phyloP scores from a whole-genome alignment of 2,888 invertebrate genomes.

The Tryphoninae sp. region DNA sequence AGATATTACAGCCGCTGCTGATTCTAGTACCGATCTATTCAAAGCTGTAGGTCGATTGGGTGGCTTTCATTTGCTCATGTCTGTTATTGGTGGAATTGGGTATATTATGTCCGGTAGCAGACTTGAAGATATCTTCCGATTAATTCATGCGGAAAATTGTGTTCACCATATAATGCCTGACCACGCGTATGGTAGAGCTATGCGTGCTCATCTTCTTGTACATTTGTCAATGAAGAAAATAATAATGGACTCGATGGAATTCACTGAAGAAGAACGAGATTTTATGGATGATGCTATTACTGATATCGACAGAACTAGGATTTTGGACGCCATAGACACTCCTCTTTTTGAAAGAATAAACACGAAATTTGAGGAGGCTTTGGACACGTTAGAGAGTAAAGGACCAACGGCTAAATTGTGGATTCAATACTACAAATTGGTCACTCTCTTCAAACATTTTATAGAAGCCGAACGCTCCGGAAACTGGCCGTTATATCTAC shows the following conservation, averaged over 20 bases:
- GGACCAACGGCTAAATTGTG: constrained; percentile 68
- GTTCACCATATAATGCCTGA: neutral
- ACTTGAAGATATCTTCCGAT: neutral
- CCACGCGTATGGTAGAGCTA: neutral
- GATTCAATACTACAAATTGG: constrained; percentile 71
- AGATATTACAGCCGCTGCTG: neutral
- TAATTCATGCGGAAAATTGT: neutral
- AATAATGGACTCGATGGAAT: neutral
- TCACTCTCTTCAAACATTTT: constrained; percentile 70
- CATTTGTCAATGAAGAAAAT: neutral
- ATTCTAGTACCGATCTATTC: neutral
- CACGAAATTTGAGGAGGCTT: constrained; percentile 58
- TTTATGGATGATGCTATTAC: neutral
- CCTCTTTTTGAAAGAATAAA: neutral
- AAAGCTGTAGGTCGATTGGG: neutral
- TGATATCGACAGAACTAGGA: neutral
- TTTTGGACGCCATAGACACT: neutral
- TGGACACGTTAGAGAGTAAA: constrained; percentile 26
- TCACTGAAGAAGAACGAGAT: neutral
- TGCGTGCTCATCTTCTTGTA: neutral
- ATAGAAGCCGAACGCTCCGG: constrained; percentile 73
- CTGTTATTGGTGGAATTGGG: neutral
- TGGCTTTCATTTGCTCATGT: neutral
- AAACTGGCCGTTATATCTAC: constrained; percentile 73
- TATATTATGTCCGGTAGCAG: neutral